Percentiles rank a stretch among this genome's conserved stretches.
Conservation (phyloP, 2,797 vertebrate species). For the Platalea minor region DNA sequence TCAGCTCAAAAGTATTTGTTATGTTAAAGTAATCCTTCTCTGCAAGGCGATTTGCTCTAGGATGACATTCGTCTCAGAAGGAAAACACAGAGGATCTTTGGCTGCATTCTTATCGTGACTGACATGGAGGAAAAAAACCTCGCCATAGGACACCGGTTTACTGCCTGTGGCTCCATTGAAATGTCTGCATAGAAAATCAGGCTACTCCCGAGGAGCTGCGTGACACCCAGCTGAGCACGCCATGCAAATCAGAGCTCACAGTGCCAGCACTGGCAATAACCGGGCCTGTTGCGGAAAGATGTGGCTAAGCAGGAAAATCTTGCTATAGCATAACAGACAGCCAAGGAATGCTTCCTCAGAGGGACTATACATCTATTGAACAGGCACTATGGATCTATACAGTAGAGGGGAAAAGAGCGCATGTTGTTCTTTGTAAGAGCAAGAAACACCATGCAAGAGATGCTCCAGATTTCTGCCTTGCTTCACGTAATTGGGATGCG, state of each 20-base stretch:
- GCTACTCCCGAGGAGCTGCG: background rate
- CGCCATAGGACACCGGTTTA: background rate
- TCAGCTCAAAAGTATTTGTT: slow-evolving; percentile 20
- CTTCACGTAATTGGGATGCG: background rate
- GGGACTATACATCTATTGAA: background rate
- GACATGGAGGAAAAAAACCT: background rate
- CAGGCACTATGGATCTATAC: background rate
- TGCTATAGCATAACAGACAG: background rate
- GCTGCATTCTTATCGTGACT: background rate
- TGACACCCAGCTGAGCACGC: background rate
- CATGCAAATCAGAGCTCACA: background rate
- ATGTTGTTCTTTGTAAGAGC: background rate
- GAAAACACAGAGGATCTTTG: slow-evolving; percentile 4
- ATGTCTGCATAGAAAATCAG: background rate
- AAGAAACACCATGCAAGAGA: background rate
- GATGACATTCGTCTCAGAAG: background rate
- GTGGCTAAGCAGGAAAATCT: background rate
- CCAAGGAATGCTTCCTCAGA: background rate
- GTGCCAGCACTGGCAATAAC: background rate
- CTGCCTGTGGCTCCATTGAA: background rate
- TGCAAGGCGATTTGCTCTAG: background rate
- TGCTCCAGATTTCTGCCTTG: background rate
- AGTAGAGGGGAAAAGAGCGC: background rate
- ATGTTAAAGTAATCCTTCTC: slow-evolving; percentile 11
- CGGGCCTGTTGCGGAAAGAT: background rate